Evolutionary conservation across 2,113 vertebrate species (phyloP).

Genomic region (Nibea albiflora): DNA sequence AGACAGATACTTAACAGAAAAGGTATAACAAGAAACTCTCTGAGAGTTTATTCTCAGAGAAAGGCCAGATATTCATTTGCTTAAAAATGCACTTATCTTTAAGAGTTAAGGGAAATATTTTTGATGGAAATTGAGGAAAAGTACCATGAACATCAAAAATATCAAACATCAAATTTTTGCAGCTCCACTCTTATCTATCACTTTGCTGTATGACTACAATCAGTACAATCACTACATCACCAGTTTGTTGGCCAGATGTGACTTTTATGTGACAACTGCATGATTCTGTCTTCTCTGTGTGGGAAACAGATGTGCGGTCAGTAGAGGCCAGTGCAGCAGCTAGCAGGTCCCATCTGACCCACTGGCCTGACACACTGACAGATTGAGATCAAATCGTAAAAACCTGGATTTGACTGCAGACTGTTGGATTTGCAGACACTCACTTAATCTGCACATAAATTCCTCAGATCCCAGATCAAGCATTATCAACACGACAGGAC

Average conservation of each 20-base stretch:
- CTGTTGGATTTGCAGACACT: slow-evolving; percentile 25
- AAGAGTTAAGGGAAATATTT: neutral
- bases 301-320: slow-evolving; percentile 42
- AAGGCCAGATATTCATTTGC: too few relatives aligned
- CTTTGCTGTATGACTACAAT: neutral
- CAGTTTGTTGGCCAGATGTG: slow-evolving; percentile 26
- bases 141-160: neutral
- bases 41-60: too few relatives aligned
- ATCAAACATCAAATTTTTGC: neutral
- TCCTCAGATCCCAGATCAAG: slow-evolving; percentile 61
- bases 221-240: too few relatives aligned
- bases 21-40: too few relatives aligned
- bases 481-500: slow-evolving; percentile 24
- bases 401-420: neutral
- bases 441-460: slow-evolving; percentile 59
- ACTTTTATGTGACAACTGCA: neutral
- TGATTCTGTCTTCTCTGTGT: neutral
- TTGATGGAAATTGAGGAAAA: neutral
- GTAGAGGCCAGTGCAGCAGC: slow-evolving; percentile 22
- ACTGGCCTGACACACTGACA: slow-evolving; percentile 54
- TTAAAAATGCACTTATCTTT: neutral
- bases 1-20: too few relatives aligned
- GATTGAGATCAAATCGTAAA: slow-evolving; percentile 39
- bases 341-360: slow-evolving; percentile 49
- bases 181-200: neutral